Percentiles rank a stretch among this genome's conserved stretches.
Evolutionary conservation across 23 tunicate species (phyloP).

Genomic region (Diplosoma virens): DNA sequence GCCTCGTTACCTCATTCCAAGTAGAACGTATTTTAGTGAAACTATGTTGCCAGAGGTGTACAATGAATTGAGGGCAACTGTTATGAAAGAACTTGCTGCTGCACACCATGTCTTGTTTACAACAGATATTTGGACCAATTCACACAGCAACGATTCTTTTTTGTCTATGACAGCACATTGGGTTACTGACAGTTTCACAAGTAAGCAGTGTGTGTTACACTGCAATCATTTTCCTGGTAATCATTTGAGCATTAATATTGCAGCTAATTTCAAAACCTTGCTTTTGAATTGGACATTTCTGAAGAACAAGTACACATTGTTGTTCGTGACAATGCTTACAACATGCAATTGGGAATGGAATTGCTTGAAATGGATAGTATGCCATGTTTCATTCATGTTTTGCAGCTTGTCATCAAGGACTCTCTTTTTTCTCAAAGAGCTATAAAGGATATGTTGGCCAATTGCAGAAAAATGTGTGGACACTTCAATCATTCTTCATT

Average conservation of each 20-base stretch:
- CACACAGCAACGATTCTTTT: slow-evolving; percentile 6
- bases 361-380: no score
- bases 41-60: slow-evolving; percentile 2
- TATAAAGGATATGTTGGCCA: no score
- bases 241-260: background rate
- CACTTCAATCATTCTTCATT: no score
- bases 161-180: background rate
- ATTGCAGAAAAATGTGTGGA: no score
- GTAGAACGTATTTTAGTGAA: background rate
- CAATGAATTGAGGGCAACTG: background rate
- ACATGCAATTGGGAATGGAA: background rate
- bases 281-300: background rate
- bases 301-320: background rate
- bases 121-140: background rate
- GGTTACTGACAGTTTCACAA: background rate
- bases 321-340: background rate
- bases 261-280: background rate
- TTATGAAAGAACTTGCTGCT: background rate
- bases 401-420: no score
- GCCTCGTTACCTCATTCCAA: background rate
- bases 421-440: no score
- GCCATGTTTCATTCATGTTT: no score
- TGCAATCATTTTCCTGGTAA: background rate
- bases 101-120: background rate
- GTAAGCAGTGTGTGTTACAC: background rate